Base-by-base conservation (phyloP, 2,888 invertebrate species). In the Slavum lentiscoides region DNA sequence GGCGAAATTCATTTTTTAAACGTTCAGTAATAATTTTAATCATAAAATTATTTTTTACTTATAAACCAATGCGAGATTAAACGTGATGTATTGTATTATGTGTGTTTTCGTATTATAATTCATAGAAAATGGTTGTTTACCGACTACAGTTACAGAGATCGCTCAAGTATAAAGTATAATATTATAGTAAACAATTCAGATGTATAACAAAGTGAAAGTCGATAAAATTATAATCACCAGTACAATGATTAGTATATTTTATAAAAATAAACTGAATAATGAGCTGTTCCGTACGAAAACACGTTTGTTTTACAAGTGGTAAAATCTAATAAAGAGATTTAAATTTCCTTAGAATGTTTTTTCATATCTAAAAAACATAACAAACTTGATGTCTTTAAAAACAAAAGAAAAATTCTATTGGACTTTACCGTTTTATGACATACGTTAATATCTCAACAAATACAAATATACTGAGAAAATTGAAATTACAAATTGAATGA, bases 31-130 rank as follows among this genome's bases (percentile, higher is more conserved):
- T 21, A 13, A 8, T 19, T 23, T 61, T 61, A 23, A 19, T 59
- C 9, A 61, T n/a, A 70, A 70, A 70, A 70, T 21, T 21, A 59
- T 58, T 70, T 70, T 39, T 30, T 4, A 30, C 30, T 30, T 30
- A 30, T 30, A 30, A 30, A n/a, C n/a, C n/a, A n/a, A 30, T 30
- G 30, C 30, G 30, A 30, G 30, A 30, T 30, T 30, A 30, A 30
- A 30, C 4, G 30, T 30, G 30, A 30, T 30, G 30, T 30, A 30
- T 30, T 2, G n/a, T n/a, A n/a, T n/a, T n/a, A n/a, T n/a, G n/a
- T n/a, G n/a, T n/a, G n/a, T n/a, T n/a, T n/a, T n/a, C n/a, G n/a
- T n/a, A 30, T 30, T 30, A 30, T 30, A 30, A 30, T 30, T 4
- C 30, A 30, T 30, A 30, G 30, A 2, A 30, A 30, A 30, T 30